Evolutionary conservation across 2,113 vertebrate species (phyloP).

Genomic region (Notarius lentiginosus): DNA sequence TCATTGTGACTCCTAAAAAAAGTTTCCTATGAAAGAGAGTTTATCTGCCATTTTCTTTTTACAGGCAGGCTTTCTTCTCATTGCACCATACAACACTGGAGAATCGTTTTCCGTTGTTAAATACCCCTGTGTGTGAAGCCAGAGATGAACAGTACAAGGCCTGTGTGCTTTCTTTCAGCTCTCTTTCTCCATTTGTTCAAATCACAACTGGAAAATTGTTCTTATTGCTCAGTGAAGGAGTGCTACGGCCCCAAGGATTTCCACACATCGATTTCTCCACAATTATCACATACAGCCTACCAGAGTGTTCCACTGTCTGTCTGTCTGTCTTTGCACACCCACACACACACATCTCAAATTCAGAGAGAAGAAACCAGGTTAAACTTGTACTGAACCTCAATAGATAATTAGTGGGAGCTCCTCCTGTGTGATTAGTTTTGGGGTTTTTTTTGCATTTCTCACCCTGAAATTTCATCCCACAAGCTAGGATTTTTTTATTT

Average conservation of each 20-base stretch:
- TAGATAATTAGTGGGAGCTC: slow-evolving; percentile 47
- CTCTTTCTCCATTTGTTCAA: slow-evolving; percentile 39
- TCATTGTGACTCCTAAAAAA: background rate
- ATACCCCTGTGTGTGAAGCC: background rate
- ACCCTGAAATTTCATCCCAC: slow-evolving; percentile 3
- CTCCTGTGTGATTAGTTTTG: slow-evolving; percentile 37
- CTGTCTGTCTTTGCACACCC: background rate
- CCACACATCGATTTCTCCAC: slow-evolving; percentile 34
- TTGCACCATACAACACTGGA: slow-evolving; percentile 11
- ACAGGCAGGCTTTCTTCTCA: background rate
- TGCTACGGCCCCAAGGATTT: slow-evolving; percentile 22
- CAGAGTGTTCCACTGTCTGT: slow-evolving; percentile 25
- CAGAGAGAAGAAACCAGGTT: slow-evolving; percentile 31
- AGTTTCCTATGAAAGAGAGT: background rate
- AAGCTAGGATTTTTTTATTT: slow-evolving; percentile 25
- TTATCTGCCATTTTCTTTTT: background rate
- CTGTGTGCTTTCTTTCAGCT: background rate
- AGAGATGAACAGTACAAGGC: background rate
- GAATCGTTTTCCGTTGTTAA: background rate
- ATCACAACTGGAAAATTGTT: slow-evolving; percentile 40
- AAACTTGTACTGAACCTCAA: slow-evolving; percentile 25
- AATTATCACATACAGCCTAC: slow-evolving; percentile 36
- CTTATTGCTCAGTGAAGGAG: slow-evolving; percentile 33
- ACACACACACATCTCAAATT: slow-evolving; percentile 11
- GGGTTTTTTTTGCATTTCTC: slow-evolving; percentile 17